Evolutionary conservation across 2,888 invertebrate genomes (phyloP), one percentile per base, ranked within the genome.

Genomic region (Elmis aenea): DNA sequence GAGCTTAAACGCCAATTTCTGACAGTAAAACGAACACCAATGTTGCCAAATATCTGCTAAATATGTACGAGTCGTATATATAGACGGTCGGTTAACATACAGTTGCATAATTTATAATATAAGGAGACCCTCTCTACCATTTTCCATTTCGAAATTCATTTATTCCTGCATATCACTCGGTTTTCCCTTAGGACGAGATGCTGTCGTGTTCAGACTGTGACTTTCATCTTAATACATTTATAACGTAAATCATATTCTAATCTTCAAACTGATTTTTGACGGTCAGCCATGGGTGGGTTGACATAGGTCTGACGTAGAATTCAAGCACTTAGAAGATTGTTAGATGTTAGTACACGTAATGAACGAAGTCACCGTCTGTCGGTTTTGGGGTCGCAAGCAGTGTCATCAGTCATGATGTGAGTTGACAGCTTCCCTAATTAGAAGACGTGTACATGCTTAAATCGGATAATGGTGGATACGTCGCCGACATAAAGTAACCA

Each of bases 261-360:
- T 26, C 40, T 31, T 39, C 43, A 34, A 45, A 49, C 51, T 50
- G 54, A 61, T 61, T 63, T 61, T 61, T 60, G 63, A 62, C 61
- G 55, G 54, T 49, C 53, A 54, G 55, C 58, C 57, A 55, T 57
- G 59, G 60, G 55, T 55, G 55, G 44, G 58, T 60, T 67, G 66
- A 67, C 61, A 62, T 65, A 65, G 66, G 66, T 67, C 64, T 62
- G 66, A 65, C 64, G 58, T 55, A 53, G n/a, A n/a, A 46, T 18
- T 18, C 46, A 44, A 45, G 47, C 38, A 38, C 43, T 45, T 46
- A 45, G 42, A 13, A 22, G 46, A 48, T 47, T 45, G 41, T 50
- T 50, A 45, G 51, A 50, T 49, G 38, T 18, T 8, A 8, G 18
- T 18, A 6, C 5, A 8, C 8, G 18, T 18, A 18, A 6, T 8